Base-by-base conservation (phyloP, 2,113 vertebrate species). In the Macheiramphus alcinus region DNA sequence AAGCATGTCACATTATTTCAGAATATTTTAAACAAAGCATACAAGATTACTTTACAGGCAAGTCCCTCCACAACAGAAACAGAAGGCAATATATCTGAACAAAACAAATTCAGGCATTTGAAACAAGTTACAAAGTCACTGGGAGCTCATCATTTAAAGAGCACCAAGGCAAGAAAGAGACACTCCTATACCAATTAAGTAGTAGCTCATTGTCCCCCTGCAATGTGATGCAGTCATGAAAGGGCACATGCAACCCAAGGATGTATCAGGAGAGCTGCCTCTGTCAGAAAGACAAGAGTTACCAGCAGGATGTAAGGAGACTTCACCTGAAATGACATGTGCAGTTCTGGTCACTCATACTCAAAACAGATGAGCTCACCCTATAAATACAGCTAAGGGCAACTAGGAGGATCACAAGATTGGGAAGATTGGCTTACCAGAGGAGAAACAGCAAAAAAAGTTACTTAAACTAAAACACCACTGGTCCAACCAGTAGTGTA, bases 181-280 rank as follows among this genome's bases (percentile, higher is more conserved):
- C 29, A 73, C 22, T 6, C 11, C 27, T 22, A 1, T 0, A 15
- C 2, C 62, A 76, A 36, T 53, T 19, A 34, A 88, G 50, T 0
- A 42, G 10, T 3, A 40, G 18, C 21, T 74, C 4, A 1, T 10
- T 11, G 29, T 34, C 38, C 42, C n/a, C 17, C 21, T 63, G 48
- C 21, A 29, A 55, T 0, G 17, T 8, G n/a, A 55, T 7, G 14
- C 40, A 70, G 38, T 1, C 40, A 61, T 34, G 48, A 61, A 80
- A 65, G 61, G 58, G 55, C 40, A 67, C 36, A 7, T 0, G 18
- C n/a, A 68, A 55, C 16, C 29, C 76, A n/a, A 17, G 26, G 52
- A 1, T 0, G 12, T 52, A 43, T 40, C 23, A 62, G 55, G 70
- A 61, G 34, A 90, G 34, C 47, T 58, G 52, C 56, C 88, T 26